Percentiles rank a stretch among this genome's conserved stretches.
Evolutionary conservation across 2,797 vertebrate genomes (phyloP).

Genomic region (Protonibea diacanthus): DNA sequence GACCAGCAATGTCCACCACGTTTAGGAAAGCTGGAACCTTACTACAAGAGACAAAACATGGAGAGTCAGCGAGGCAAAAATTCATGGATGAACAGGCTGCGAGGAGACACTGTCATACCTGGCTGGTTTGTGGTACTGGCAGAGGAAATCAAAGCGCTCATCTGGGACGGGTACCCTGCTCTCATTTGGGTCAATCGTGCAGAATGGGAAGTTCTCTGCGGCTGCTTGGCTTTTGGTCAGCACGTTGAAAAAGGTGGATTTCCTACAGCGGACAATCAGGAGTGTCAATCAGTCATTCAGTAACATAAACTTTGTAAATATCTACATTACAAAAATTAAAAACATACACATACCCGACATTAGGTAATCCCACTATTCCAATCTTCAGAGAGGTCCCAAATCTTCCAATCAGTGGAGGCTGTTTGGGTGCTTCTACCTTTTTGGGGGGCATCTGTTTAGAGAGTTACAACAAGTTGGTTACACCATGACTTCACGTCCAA

Average conservation of each 20-base stretch:
- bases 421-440: constrained; percentile 93
- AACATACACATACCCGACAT: constrained; percentile 91
- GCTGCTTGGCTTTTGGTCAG: constrained; percentile 97
- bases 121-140: constrained; percentile 94
- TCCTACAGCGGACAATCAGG: constrained; percentile 81
- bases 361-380: constrained; percentile 98
- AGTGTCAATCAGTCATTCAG: background rate
- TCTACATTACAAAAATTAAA: background rate
- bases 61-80: background rate
- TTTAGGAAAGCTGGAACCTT: constrained; percentile 98
- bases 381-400: constrained; percentile 98
- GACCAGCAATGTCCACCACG: constrained; percentile 97
- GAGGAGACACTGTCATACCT: constrained; percentile 82
- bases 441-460: constrained; percentile 96
- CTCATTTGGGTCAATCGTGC: constrained; percentile 98
- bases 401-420: constrained; percentile 92
- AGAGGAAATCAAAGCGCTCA: constrained; percentile 95
- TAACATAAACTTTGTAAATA: too few species aligned
- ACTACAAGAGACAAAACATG: constrained; percentile 80
- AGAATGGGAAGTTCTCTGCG: constrained; percentile 99
- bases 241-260: constrained; percentile 99
- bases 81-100: background rate
- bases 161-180: constrained; percentile 98
- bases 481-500: background rate
- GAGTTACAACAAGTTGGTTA: constrained; percentile 36